Base-by-base conservation (phyloP, 2,113 vertebrate genomes). In the Larimichthys crocea region DNA sequence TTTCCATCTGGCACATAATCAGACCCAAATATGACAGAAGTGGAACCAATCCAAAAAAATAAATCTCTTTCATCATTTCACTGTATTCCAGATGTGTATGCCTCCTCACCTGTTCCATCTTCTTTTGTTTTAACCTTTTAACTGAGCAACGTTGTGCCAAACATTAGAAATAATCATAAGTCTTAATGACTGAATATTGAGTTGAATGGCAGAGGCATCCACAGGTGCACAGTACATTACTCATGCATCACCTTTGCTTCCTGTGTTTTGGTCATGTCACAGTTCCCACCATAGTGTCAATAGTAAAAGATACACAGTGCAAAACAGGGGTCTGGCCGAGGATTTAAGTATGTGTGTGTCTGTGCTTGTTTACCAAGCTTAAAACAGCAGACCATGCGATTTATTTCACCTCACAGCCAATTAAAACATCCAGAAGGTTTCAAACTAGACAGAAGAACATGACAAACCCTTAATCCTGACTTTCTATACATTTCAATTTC, bases 331-430 rank as follows among this genome's bases (percentile, higher is more conserved):
- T 87, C 76, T 76, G 72, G 64, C 73, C n/a, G 12, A 78, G 55
- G 57, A 77, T 74, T 85, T 79, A 70, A 80, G 57, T 85, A 56
- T 72, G 63, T 77, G 76, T 79, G 52, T 66, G 79, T 86, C 26
- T 74, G 63, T 49, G 55, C n/a, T 68, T 86, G 76, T 87, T 81
- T 76, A 74, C 80, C 49, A 19, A 17, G 56, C 46, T 83, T 50
- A 67, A 16, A 85, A 84, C 76, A 86, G 70, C 48, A 71, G 64
- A 71, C 72, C 77, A 83, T 79, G 67, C 70, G 79, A 87, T 82
- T 62, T 60, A 74, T 74, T 88, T 89, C 77, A 82, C 50, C 55
- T 83, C 57, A 76, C 83, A 89, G 83, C 74, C 75, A 82, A 66
- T 88, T 85, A 88, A 90, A 89, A 68, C 10, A 81, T 53, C 60